Percentiles rank a stretch among this genome's conserved stretches.
These are phyloP conservation scores for Octodon degus DNA, from an alignment of 2,113 vertebrate species.

Conservation along the genomic window DNA sequence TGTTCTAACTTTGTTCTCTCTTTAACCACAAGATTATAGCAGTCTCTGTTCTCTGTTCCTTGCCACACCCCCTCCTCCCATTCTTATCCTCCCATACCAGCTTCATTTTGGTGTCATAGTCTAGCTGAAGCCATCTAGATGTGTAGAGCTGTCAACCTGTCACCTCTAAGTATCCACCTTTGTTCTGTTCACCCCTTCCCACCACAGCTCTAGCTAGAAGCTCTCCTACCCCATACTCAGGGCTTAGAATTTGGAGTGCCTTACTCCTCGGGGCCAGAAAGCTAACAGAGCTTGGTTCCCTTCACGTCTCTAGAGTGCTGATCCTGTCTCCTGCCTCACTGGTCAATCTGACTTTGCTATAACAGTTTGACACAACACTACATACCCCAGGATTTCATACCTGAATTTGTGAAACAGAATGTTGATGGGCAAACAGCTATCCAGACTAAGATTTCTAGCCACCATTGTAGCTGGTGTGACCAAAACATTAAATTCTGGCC, in stretches of 20 bases:
- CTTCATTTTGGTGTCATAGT: neutral
- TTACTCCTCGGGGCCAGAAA: neutral
- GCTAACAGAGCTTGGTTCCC: neutral
- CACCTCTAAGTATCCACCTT: neutral
- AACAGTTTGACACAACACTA: neutral
- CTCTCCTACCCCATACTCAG: neutral
- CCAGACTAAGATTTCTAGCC: neutral
- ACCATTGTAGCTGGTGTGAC: neutral
- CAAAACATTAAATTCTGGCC: neutral
- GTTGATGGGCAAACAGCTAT: neutral
- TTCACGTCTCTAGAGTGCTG: neutral
- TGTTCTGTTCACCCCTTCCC: neutral
- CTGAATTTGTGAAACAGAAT: neutral
- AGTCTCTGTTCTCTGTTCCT: neutral
- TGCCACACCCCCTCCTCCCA: neutral
- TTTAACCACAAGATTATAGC: neutral
- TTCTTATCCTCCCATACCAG: neutral
- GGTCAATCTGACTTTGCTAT: neutral
- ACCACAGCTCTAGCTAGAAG: neutral
- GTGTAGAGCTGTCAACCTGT: neutral
- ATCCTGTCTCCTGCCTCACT: neutral
- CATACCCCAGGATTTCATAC: neutral
- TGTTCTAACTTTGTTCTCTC: neutral
- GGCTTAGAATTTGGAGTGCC: neutral
- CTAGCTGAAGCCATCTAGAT: neutral